phyloP scores from a whole-genome alignment of 2,888 invertebrate genomes.

The Eristalis pertinax region DNA sequence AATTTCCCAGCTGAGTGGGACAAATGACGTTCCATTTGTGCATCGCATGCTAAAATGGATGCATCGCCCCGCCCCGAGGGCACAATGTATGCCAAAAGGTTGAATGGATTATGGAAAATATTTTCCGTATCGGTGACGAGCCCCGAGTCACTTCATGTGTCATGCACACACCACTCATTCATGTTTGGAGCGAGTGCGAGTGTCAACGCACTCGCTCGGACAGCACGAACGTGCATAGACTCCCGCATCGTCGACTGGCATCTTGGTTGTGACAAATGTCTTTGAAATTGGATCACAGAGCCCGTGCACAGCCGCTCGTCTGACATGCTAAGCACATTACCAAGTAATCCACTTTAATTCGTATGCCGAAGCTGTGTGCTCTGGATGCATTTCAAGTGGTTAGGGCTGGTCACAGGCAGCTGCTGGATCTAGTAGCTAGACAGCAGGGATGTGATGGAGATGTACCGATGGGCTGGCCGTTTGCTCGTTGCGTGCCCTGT shows the following conservation, averaged over 20 bases:
- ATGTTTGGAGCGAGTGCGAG: not conserved
- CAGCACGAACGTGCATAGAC: slow-evolving; percentile 15
- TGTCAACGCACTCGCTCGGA: slow-evolving; percentile 34
- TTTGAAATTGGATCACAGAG: slow-evolving; percentile 36
- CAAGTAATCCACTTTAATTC: slow-evolving; percentile 48
- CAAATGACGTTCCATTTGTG: slow-evolving; percentile 48
- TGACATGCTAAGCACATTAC: slow-evolving; percentile 49
- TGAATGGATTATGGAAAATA: slow-evolving; percentile 31
- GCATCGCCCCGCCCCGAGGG: not conserved
- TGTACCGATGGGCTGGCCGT: not conserved
- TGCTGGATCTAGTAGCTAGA: slow-evolving; percentile 8
- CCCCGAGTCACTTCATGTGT: slow-evolving; percentile 17
- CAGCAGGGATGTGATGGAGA: not conserved
- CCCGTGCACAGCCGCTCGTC: slow-evolving; percentile 14
- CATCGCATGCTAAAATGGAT: slow-evolving; percentile 12
- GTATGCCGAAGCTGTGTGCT: slow-evolving; percentile 15
- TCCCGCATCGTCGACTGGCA: not conserved
- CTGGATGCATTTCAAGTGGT: slow-evolving; percentile 47
- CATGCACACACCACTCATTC: slow-evolving; percentile 21
- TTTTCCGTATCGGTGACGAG: slow-evolving; percentile 5
- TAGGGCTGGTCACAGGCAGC: not conserved
- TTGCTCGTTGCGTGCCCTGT: slow-evolving; percentile 25
- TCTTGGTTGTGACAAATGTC: slow-evolving; percentile 16
- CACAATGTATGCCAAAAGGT: slow-evolving; percentile 37
- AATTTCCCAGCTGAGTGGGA: slow-evolving; percentile 63